phyloP scores from a whole-genome alignment of 1,140 invertebrate genomes.

The Calliphora vicina region DNA sequence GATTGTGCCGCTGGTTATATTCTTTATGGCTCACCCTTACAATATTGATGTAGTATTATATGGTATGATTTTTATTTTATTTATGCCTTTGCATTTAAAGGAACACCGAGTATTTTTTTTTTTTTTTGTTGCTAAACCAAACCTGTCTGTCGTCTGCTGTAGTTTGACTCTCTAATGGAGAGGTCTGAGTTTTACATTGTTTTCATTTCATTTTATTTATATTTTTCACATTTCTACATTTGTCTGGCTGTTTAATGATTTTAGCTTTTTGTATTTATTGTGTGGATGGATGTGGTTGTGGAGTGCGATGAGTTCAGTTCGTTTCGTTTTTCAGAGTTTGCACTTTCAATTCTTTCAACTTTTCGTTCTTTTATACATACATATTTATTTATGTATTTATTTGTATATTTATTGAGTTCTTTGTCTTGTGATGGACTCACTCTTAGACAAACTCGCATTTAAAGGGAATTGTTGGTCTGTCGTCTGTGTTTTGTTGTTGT shows the following conservation, averaged over 20 bases:
- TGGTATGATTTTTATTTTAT: neutral
- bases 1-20: constrained; percentile 8
- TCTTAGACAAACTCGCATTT: neutral
- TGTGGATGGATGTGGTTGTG: no score
- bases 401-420: neutral
- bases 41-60: neutral
- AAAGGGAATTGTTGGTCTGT: neutral
- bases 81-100: neutral
- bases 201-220: neutral
- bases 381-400: no score
- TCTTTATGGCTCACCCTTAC: neutral
- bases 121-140: neutral
- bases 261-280: neutral
- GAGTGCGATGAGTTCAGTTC: neutral
- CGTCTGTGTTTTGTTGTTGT: neutral
- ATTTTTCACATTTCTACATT: neutral
- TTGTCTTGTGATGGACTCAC: neutral
- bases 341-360: neutral
- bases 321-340: neutral
- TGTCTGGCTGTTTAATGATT: neutral
- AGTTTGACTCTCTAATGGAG: neutral
- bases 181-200: neutral
- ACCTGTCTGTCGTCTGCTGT: neutral
- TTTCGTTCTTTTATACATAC: neutral
- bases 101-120: neutral